Evolutionary conservation across 2,888 invertebrate species (phyloP).

Genomic region (Antheraea yamamai): DNA sequence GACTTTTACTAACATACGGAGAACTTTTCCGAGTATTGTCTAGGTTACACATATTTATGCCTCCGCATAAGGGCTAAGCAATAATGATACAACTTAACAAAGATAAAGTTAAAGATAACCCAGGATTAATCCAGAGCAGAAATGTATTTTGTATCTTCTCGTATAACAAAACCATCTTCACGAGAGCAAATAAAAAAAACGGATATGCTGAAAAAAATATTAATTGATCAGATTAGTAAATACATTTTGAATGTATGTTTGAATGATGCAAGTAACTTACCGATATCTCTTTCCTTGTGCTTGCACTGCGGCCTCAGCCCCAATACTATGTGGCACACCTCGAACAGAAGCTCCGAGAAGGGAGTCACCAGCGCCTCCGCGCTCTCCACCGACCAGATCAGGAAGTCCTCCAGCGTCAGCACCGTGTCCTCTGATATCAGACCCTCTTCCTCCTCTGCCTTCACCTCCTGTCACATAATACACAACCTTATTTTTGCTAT

Average conservation of each 20-base stretch:
- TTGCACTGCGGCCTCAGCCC: slow-evolving; percentile 91
- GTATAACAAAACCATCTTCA: too few species aligned
- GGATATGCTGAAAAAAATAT: too few species aligned
- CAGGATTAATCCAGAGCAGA: too few species aligned
- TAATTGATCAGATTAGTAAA: too few species aligned
- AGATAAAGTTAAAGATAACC: too few species aligned
- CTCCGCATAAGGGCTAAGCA: too few species aligned
- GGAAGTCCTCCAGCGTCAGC: slow-evolving; percentile 89
- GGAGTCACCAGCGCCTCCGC: slow-evolving; percentile 86
- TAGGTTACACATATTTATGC: too few species aligned
- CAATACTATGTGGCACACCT: slow-evolving; percentile 93
- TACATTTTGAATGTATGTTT: background rate
- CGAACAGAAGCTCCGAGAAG: slow-evolving; percentile 87
- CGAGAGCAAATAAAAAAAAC: too few species aligned
- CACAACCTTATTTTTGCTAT: background rate
- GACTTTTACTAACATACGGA: too few species aligned
- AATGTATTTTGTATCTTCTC: too few species aligned
- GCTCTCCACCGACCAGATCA: slow-evolving; percentile 91
- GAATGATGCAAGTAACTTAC: slow-evolving; percentile 55
- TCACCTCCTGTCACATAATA: slow-evolving; percentile 24
- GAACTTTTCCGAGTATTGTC: too few species aligned
- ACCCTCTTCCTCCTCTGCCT: slow-evolving; percentile 33
- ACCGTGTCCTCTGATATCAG: slow-evolving; percentile 53
- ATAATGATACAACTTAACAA: too few species aligned
- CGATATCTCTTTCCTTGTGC: slow-evolving; percentile 91